Conservation (phyloP, 2,797 vertebrate species). For the Spea hammondii region DNA sequence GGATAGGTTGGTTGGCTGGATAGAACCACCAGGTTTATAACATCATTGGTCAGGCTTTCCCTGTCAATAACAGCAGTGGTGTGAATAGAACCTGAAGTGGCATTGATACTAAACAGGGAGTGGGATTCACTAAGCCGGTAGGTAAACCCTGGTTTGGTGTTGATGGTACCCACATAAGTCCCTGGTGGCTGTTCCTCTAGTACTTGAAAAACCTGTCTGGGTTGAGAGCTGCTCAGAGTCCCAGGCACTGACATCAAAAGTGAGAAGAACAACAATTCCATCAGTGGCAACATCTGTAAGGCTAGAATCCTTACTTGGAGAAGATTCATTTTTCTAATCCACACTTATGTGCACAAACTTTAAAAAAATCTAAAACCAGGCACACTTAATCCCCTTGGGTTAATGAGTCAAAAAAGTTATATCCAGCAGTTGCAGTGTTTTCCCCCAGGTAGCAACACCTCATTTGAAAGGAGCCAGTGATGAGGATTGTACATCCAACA, state of each 20-base stretch:
- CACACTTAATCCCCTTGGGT: neutral
- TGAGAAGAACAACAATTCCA: conserved; percentile 67
- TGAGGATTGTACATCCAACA: conserved; percentile 18
- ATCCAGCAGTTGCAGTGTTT: neutral
- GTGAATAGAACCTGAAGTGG: conserved; percentile 84
- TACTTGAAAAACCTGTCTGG: conserved; percentile 90
- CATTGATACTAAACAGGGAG: conserved; percentile 89
- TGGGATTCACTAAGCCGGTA: conserved; percentile 96
- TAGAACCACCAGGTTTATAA: conserved; percentile 93
- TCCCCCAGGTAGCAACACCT: conserved; percentile 15
- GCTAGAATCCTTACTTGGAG: conserved; percentile 50
- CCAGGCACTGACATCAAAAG: conserved; percentile 72
- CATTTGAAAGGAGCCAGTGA: neutral
- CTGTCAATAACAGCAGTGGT: conserved; percentile 90
- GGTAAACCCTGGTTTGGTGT: conserved; percentile 87
- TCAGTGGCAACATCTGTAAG: conserved; percentile 61
- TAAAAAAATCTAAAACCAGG: conserved; percentile 56
- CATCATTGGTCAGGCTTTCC: conserved; percentile 83
- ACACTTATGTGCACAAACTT: conserved; percentile 20
- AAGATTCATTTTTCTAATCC: conserved; percentile 53
- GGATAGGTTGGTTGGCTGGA: conserved; percentile 97
- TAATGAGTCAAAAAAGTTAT: conserved; percentile 14
- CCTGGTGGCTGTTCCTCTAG: conserved; percentile 90
- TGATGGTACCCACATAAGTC: conserved; percentile 91
- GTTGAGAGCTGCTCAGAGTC: conserved; percentile 76